A percentile compares a stretch with the other conserved stretches of the same genome.
These are phyloP conservation scores for Seladonia tumulorum DNA, from an alignment of 2,888 invertebrate genomes.

Conservation along the genomic window DNA sequence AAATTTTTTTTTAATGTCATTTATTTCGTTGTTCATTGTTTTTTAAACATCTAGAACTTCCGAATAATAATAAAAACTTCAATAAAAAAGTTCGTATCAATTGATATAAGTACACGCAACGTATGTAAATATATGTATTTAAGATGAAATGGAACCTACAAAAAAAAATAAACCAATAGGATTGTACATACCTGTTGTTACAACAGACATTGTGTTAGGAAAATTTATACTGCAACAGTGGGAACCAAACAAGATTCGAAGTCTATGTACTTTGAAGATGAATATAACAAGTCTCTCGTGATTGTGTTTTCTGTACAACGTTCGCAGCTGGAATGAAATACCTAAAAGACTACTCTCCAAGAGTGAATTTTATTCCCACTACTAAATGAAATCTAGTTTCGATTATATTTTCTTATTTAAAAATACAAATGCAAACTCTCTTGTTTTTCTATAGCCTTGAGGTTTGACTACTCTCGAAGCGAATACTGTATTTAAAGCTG, in stretches of 20 bases:
- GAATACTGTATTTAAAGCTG: background rate
- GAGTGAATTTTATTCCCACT: background rate
- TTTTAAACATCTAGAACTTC: background rate
- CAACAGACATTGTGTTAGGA: conserved; percentile 53
- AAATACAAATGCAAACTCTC: background rate
- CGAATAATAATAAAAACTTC: background rate
- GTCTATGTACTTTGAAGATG: background rate
- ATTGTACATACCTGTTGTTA: conserved; percentile 66
- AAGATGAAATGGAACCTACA: background rate
- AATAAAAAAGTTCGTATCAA: background rate
- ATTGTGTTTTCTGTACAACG: background rate
- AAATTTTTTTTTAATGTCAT: background rate
- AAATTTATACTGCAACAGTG: background rate
- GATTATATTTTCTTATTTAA: background rate
- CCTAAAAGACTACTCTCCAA: background rate
- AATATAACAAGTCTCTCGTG: background rate
- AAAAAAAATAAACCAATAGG: background rate
- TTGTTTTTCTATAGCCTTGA: background rate
- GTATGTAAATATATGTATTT: too few relatives aligned
- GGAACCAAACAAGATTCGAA: background rate
- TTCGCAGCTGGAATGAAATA: background rate
- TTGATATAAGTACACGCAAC: background rate
- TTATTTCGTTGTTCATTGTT: background rate
- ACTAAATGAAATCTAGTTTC: background rate
- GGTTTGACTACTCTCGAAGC: background rate